Conservation (phyloP, 2,113 vertebrate species). For the Coracopsis vasa region DNA sequence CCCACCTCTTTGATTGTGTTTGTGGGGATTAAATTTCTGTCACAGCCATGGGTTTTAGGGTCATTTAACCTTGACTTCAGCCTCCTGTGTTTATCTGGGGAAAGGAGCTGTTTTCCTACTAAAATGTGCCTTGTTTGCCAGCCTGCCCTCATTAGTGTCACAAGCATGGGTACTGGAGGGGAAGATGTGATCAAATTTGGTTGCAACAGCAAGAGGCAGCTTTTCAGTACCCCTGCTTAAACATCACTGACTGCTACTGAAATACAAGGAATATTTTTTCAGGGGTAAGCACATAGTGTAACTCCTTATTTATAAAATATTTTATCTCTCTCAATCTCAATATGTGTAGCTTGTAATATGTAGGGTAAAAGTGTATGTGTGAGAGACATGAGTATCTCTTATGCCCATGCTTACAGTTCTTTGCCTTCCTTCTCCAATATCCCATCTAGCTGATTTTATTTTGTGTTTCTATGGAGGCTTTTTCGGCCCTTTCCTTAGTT, state of each 20-base stretch:
- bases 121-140: fast-evolving
- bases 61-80: background rate
- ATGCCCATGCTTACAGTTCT: fast-evolving
- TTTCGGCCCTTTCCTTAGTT: background rate
- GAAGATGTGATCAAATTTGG: background rate
- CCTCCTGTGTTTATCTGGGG: background rate
- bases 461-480: background rate
- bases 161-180: fast-evolving
- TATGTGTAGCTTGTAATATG: background rate
- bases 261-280: background rate
- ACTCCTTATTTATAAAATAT: background rate
- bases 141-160: fast-evolving
- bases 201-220: background rate
- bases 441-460: background rate
- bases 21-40: fast-evolving
- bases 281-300: background rate
- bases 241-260: background rate
- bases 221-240: background rate
- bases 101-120: background rate
- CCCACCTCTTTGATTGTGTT: fast-evolving
- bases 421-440: background rate
- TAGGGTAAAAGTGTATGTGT: background rate
- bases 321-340: background rate
- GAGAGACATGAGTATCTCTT: background rate
- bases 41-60: too few species aligned